Evolutionary conservation across 2,888 invertebrate genomes (phyloP).

Genomic region (Achlya flavicornis): DNA sequence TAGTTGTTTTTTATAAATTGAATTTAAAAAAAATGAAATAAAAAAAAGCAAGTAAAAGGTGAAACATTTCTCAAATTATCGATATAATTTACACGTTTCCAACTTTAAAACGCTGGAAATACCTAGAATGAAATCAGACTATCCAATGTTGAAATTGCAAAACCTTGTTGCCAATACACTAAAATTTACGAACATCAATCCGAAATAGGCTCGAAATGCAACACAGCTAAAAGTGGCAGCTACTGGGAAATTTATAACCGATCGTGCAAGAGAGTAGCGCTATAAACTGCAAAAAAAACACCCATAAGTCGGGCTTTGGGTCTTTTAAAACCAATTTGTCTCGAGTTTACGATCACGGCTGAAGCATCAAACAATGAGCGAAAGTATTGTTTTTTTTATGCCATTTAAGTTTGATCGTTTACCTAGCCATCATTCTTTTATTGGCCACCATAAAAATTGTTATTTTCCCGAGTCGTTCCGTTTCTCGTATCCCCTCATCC

Average conservation of each 20-base stretch:
- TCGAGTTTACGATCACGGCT: constrained; percentile 69
- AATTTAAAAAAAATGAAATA: neutral
- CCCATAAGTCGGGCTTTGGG: constrained; percentile 47
- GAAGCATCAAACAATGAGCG: constrained; percentile 72
- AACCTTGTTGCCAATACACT: constrained; percentile 33
- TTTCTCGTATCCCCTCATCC: constrained; percentile 31
- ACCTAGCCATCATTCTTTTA: constrained; percentile 67
- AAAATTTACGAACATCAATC: constrained; percentile 44
- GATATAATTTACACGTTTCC: neutral
- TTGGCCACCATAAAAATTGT: constrained; percentile 41
- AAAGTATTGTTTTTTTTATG: constrained; percentile 71
- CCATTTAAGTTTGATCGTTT: constrained; percentile 71
- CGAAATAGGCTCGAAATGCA: constrained; percentile 39
- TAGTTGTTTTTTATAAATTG: neutral
- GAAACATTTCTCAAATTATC: neutral
- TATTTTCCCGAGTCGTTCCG: constrained; percentile 15
- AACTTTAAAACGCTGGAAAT: neutral
- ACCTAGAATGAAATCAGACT: neutral
- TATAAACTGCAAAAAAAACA: constrained; percentile 55
- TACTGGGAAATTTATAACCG: constrained; percentile 20
- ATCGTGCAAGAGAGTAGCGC: constrained; percentile 42
- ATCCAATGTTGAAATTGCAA: constrained; percentile 34
- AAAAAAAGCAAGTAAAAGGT: too few species aligned
- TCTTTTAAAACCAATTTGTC: constrained; percentile 76
- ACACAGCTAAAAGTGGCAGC: constrained; percentile 38